Evolutionary conservation across 2,888 invertebrate genomes (phyloP).

Genomic region (Calameuta idolon): DNA sequence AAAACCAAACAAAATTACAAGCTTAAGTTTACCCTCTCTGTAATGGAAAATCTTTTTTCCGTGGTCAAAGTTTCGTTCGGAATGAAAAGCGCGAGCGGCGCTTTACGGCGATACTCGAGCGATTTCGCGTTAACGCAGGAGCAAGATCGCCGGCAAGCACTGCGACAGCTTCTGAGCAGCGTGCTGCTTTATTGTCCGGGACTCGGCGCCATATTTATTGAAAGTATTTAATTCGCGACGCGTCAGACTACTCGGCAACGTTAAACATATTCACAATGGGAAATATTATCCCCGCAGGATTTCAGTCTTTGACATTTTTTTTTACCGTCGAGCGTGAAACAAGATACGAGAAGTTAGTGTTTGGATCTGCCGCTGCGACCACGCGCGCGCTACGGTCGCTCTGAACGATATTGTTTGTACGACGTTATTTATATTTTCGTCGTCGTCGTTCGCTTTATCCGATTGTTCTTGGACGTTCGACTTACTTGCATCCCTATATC

Average conservation of each 20-base stretch:
- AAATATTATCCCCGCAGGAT: background rate
- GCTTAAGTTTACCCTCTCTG: background rate
- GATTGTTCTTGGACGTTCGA: background rate
- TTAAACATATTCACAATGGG: background rate
- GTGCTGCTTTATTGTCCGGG: background rate
- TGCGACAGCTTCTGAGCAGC: background rate
- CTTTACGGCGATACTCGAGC: background rate
- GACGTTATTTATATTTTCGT: background rate
- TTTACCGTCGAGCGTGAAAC: background rate
- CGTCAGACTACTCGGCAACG: background rate
- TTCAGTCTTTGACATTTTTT: background rate
- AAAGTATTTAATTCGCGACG: background rate
- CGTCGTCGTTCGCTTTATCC: background rate
- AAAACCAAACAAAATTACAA: background rate
- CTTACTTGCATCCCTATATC: background rate
- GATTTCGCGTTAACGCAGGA: background rate
- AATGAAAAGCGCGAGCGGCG: background rate
- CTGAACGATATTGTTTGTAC: too few species aligned
- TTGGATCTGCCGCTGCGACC: background rate
- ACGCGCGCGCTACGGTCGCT: background rate
- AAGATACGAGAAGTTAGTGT: background rate
- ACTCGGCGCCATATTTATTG: background rate
- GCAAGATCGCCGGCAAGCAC: background rate
- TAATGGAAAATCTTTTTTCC: background rate
- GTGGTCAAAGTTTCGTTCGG: background rate